phyloP scores from a whole-genome alignment of 2,113 vertebrate genomes.

The Xiphorhynchus elegans region DNA sequence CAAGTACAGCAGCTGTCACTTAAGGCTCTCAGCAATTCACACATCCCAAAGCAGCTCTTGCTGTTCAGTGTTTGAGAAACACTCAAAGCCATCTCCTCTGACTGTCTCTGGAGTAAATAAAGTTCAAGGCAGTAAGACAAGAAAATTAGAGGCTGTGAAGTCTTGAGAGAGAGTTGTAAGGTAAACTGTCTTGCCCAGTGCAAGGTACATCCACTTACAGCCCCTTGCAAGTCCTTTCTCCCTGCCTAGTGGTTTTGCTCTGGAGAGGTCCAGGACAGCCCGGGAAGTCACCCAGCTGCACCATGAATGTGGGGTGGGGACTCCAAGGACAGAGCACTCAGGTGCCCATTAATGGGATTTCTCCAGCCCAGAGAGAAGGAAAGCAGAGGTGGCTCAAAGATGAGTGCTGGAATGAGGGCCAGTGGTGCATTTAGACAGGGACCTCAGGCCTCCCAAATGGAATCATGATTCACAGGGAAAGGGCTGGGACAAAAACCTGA shows the following conservation, averaged over 20 bases:
- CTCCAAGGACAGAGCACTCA: background rate
- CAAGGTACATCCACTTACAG: background rate
- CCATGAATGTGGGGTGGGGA: background rate
- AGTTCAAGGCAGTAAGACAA: background rate
- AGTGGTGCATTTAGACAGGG: background rate
- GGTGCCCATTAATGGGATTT: background rate
- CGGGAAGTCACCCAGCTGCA: background rate
- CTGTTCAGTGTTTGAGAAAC: constrained; percentile 17
- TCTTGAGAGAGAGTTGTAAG: background rate
- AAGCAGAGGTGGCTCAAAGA: background rate
- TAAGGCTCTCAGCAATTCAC: constrained; percentile 47
- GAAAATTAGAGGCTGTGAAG: constrained; percentile 33
- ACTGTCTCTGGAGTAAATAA: constrained; percentile 39
- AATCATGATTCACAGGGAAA: background rate
- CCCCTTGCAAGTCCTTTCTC: background rate
- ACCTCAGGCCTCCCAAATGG: rapidly evolving
- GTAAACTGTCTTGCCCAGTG: background rate
- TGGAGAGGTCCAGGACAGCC: background rate
- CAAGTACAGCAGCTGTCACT: constrained; percentile 40
- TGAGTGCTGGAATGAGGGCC: background rate
- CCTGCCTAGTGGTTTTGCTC: background rate
- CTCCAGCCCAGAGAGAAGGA: background rate
- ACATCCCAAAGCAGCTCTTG: constrained; percentile 1
- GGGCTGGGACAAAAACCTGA: background rate
- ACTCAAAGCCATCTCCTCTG: constrained; percentile 26